Base-by-base conservation (phyloP, 2,113 vertebrate species). In the Passer montanus region DNA sequence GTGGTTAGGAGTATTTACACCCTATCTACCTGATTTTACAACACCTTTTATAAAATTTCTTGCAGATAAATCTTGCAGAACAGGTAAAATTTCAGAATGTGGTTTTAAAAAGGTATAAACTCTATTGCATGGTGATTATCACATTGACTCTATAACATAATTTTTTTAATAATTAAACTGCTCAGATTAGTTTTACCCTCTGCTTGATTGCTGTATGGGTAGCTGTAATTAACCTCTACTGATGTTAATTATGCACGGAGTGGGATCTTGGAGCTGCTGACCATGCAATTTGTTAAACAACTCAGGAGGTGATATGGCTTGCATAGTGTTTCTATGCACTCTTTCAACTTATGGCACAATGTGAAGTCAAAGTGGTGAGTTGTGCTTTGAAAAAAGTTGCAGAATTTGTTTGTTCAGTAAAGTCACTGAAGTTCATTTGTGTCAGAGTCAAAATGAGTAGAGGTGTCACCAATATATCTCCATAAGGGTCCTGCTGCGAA, bases 191-290 rank as follows among this genome's bases (percentile, higher is more conserved):
- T 92, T 95, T 95, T 93, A 91, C 53, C 75, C 70, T 94, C 75
- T 91, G 46, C 74, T 84, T 90, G 59, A 94, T 89, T 84, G 39
- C n/a, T 96, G 87, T 96, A 94, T 69, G 47, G 64, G 56, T 84
- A 94, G 35, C 58, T 91, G 90, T 95, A 97, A 97, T 98, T 97
- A 98, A 97, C 93, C 89, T 98, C 94, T 90, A 46, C 56, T 88
- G 66, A 80, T 96, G 75, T 88, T 97, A 96, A 97, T 95, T 96
- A 96, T 87, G 66, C 68, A 90, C 63, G 80, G 94, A 92, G 79
- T 67, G 62, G 64, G 43, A 91, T 91, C 73, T 59, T 94, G 60
- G 66, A 93, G 58, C 72, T 97, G 96, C 91, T 97, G 95, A 97
- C 78, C 72, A 37, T 58, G 85, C 72, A 69, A 23, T 94, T 97